Evolutionary conservation across 2,888 invertebrate species (phyloP), one percentile per base, ranked within the genome.

Genomic region (Scotopteryx bipunctaria): DNA sequence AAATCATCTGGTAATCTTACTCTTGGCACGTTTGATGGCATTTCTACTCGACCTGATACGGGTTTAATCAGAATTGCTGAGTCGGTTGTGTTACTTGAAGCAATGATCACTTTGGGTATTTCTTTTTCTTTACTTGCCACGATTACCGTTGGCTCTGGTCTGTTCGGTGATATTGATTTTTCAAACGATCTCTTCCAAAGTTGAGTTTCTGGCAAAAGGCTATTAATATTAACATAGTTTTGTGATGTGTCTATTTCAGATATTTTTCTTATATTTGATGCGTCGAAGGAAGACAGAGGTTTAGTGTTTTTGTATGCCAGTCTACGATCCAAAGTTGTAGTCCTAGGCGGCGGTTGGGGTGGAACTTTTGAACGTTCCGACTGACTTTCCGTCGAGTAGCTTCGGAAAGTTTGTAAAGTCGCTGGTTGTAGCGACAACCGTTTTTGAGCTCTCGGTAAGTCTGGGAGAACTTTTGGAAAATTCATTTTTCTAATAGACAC

Each of bases 381-480:
- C 60, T 79, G 78, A 69, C 67, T 78, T 41, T 87, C 87, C 56
- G 65, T 75, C 5, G 66, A 61, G 55, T 69, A 82, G 41, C 78
- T 73, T 47, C 81, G 72, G 64, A 90, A 90, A 55, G 81, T 82
- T 77, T 88, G 86, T 47, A 90, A 74, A 47, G 76, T 62, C 3
- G 84, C 83, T 2, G 93, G 92, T 58, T 94, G 94, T 74, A 94
- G 82, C 1, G 94, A 94, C 45, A 93, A 81, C n/a, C 94, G 82
- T 67, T 94, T 94, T 68, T 91, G 90, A 25, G 81, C 66, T 64
- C 81, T 88, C 1, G 93, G 93, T 64, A 94, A 92, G 78, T 96
- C 96, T n/a, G 96, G 96, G 21, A 96, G 76, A 1, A 96, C 96
- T 91, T 96, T 96, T 0, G 96, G 96, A 71, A 94, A 96, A 73